Conservation (phyloP, 2,113 vertebrate species). For the Rissa tridactyla region DNA sequence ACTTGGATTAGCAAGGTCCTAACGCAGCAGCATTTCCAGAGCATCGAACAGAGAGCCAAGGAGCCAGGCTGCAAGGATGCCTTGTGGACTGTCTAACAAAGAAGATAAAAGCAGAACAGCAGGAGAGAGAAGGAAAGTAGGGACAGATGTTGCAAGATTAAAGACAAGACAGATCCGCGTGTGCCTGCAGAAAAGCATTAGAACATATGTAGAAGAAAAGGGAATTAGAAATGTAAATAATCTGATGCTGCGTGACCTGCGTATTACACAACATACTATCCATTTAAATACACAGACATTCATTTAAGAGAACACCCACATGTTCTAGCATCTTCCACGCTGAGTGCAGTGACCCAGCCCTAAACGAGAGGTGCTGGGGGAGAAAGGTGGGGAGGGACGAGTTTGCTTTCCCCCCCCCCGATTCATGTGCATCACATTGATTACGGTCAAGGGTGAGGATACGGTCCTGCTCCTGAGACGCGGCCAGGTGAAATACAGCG, state of each 20-base stretch:
- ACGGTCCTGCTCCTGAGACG: accelerated
- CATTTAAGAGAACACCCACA: not conserved
- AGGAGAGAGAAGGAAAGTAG: not conserved
- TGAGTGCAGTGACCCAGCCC: not conserved
- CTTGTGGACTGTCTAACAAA: not conserved
- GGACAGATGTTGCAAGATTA: constrained; percentile 23
- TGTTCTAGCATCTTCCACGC: not conserved
- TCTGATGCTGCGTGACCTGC: not conserved
- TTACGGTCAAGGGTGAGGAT: not conserved
- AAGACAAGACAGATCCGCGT: not conserved
- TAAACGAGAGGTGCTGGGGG: accelerated
- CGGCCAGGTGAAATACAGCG: too few relatives aligned
- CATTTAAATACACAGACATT: not conserved
- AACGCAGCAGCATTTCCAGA: accelerated
- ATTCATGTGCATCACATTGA: accelerated
- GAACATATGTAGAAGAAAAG: not conserved
- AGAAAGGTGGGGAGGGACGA: not conserved
- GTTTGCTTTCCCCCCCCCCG: accelerated
- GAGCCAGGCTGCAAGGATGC: not conserved
- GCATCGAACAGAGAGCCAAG: not conserved
- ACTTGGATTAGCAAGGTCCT: not conserved
- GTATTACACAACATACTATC: not conserved
- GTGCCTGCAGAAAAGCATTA: not conserved
- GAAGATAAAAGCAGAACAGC: not conserved
- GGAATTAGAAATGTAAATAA: not conserved